Percentiles rank a stretch among this genome's conserved stretches.
Evolutionary conservation across 2,888 invertebrate species (phyloP).

Genomic region (Platerodrilus igneus): DNA sequence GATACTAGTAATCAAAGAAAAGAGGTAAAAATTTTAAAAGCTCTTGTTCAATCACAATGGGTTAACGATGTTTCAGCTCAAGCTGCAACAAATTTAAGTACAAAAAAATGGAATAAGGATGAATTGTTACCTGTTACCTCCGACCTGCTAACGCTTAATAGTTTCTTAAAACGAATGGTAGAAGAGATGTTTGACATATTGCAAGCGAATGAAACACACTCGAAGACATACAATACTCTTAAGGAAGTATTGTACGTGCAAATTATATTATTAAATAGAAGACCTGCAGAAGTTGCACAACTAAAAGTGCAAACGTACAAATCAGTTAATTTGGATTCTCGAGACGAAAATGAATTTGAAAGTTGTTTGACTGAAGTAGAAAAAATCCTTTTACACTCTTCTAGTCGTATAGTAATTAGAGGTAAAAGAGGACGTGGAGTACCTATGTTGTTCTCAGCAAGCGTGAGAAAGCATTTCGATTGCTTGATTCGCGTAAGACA

Average conservation of each 20-base stretch:
- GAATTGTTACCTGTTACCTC: slow-evolving; percentile 27
- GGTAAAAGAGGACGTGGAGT: slow-evolving; percentile 24
- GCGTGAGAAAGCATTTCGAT: slow-evolving; percentile 24
- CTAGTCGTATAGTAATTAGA: slow-evolving; percentile 18
- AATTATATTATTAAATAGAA: slow-evolving; percentile 25
- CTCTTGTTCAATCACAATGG: slow-evolving; percentile 30
- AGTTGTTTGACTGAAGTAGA: slow-evolving; percentile 24
- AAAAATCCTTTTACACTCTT: slow-evolving; percentile 21
- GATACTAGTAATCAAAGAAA: slow-evolving; percentile 20
- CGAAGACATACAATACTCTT: slow-evolving; percentile 16
- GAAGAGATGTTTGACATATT: slow-evolving; percentile 7
- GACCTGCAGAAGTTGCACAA: slow-evolving; percentile 26
- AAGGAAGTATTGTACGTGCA: slow-evolving; percentile 26
- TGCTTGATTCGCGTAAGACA: slow-evolving; percentile 16
- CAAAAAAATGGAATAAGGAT: slow-evolving; percentile 31
- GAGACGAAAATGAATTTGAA: slow-evolving; percentile 15
- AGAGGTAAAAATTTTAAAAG: slow-evolving; percentile 29
- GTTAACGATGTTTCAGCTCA: slow-evolving; percentile 30
- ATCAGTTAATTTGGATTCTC: slow-evolving; percentile 12
- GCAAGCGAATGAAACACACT: slow-evolving; percentile 5
- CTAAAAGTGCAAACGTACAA: slow-evolving; percentile 13
- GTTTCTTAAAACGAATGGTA: slow-evolving; percentile 15
- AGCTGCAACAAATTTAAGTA: slow-evolving; percentile 28
- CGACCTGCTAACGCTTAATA: slow-evolving; percentile 26
- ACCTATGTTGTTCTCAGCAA: slow-evolving; percentile 21